A percentile compares a stretch with the other conserved stretches of the same genome.
These are phyloP conservation scores for Agrilus mali DNA, from an alignment of 2,888 invertebrate species.

Conservation along the genomic window DNA sequence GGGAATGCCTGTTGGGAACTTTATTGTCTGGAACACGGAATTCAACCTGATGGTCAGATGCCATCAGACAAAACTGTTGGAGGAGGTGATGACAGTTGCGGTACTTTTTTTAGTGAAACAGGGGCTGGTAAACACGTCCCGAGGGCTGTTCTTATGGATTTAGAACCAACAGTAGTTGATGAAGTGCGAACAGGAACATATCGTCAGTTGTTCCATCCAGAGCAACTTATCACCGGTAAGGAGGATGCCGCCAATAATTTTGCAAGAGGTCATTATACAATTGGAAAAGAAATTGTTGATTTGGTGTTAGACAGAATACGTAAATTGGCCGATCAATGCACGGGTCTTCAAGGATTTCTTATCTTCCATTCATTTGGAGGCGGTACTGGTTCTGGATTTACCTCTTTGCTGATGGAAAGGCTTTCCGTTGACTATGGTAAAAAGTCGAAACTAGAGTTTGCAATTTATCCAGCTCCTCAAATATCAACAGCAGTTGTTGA, in stretches of 20 bases:
- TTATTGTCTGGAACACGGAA: conserved; percentile 71
- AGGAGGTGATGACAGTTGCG: conserved; percentile 39
- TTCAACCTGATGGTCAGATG: conserved; percentile 41
- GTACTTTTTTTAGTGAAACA: conserved; percentile 71
- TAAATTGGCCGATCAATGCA: conserved; percentile 63
- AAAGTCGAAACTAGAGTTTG: conserved; percentile 78
- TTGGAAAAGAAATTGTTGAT: conserved; percentile 60
- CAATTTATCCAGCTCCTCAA: conserved; percentile 74
- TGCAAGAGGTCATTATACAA: conserved; percentile 70
- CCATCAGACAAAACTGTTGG: conserved; percentile 36
- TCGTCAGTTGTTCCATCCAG: conserved; percentile 77
- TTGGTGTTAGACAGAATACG: conserved; percentile 53
- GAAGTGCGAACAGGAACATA: conserved; percentile 53
- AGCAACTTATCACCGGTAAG: conserved; percentile 80
- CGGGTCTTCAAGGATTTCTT: conserved; percentile 69
- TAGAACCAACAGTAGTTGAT: too few relatives aligned
- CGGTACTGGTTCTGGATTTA: conserved; percentile 87
- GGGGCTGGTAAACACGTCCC: conserved; percentile 81
- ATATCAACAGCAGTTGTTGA: conserved; percentile 38
- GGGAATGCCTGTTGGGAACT: conserved; percentile 77
- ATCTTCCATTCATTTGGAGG: conserved; percentile 88
- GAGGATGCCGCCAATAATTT: conserved; percentile 81
- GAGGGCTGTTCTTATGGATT: too few relatives aligned
- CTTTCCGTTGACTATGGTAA: conserved; percentile 87
- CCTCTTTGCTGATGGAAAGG: conserved; percentile 83